These are phyloP conservation scores for Paraplagusia blochii DNA, from an alignment of 2,113 vertebrate species.

Conservation along the genomic window DNA sequence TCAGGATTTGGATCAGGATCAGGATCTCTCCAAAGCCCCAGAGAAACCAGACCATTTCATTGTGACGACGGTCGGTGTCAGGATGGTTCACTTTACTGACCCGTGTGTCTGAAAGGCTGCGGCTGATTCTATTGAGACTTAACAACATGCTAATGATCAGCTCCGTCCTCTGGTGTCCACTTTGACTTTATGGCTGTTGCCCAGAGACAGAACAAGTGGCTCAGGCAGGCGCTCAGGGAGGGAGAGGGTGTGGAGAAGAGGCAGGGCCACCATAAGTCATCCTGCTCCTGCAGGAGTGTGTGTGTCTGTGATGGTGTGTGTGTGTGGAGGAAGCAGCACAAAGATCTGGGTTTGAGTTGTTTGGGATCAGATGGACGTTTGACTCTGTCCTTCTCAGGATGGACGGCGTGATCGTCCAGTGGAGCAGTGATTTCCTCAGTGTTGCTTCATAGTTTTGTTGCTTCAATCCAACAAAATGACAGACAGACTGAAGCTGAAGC, in stretches of 20 bases:
- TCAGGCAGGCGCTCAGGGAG: constrained; percentile 44
- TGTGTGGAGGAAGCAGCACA: no score
- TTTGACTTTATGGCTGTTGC: constrained; percentile 61
- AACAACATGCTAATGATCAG: constrained; percentile 71
- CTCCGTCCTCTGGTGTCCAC: constrained; percentile 43
- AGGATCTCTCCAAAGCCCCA: background rate
- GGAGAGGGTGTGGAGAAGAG: constrained; percentile 18
- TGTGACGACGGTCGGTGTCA: background rate
- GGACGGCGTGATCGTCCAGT: background rate
- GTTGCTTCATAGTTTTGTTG: background rate
- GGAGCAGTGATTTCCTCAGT: background rate
- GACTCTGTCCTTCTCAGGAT: background rate
- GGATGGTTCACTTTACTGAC: constrained; percentile 13
- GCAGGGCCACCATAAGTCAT: constrained; percentile 48
- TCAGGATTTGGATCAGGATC: no score
- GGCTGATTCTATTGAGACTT: constrained; percentile 45
- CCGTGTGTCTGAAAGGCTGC: constrained; percentile 21
- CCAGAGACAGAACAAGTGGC: constrained; percentile 69
- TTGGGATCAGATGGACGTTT: background rate
- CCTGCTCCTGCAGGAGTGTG: constrained; percentile 11
- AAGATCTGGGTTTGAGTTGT: background rate
- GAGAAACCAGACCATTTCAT: background rate
- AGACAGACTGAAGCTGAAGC: background rate
- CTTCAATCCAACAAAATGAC: constrained; percentile 12
- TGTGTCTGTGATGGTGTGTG: background rate